phyloP scores from a whole-genome alignment of 2,888 invertebrate genomes.

The Stratiomys singularior region DNA sequence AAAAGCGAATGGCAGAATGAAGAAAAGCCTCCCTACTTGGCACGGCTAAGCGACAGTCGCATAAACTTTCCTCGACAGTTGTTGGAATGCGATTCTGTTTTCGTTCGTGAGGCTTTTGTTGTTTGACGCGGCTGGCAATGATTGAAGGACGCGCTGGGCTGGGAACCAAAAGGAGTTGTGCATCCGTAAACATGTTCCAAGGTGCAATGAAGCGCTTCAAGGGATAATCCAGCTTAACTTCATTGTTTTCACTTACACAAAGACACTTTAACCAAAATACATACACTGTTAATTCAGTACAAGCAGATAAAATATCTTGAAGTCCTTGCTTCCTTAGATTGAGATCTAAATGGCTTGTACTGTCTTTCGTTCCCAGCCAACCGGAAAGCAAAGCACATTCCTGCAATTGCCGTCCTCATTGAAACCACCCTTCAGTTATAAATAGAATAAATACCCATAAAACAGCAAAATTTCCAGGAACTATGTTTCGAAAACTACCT shows the following conservation, averaged over 20 bases:
- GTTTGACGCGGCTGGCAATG: constrained; percentile 5
- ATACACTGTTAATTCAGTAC: no score
- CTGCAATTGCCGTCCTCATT: no score
- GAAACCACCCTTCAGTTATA: no score
- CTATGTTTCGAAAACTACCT: not conserved
- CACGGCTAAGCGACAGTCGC: not conserved
- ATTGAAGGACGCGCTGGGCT: not conserved
- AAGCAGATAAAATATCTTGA: no score
- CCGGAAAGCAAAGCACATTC: no score
- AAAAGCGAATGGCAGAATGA: constrained; percentile 33
- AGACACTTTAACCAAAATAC: no score
- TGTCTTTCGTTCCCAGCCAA: no score
- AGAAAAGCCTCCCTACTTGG: not conserved
- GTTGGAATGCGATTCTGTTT: constrained; percentile 19
- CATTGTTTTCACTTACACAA: no score
- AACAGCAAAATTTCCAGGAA: no score
- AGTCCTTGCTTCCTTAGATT: no score
- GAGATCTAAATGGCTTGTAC: no score
- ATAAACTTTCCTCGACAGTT: not conserved
- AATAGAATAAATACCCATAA: no score
- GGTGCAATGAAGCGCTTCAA: not conserved
- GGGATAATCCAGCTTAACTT: not conserved
- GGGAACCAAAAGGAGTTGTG: not conserved
- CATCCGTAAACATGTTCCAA: not conserved
- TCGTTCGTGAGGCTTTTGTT: constrained; percentile 1